A percentile compares a stretch with the other conserved stretches of the same genome.
phyloP scores from a whole-genome alignment of 2,888 invertebrate genomes.

The Scaptomyza caliginosa region DNA sequence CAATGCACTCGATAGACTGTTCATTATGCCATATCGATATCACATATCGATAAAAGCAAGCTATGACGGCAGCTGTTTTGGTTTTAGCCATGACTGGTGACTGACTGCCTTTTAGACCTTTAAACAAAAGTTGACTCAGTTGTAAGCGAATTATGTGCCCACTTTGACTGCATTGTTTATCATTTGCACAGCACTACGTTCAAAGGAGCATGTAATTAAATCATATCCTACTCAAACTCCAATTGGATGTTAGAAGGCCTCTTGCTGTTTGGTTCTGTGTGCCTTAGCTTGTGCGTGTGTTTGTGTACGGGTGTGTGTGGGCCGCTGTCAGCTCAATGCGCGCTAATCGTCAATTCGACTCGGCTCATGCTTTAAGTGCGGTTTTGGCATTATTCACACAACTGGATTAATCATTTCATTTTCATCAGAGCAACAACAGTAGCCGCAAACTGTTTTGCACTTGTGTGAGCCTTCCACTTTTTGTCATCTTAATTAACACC shows the following conservation, averaged over 20 bases:
- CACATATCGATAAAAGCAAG: constrained; percentile 44
- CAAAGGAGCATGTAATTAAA: constrained; percentile 13
- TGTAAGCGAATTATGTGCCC: constrained; percentile 22
- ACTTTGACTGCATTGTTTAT: constrained; percentile 5
- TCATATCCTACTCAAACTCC: constrained; percentile 3
- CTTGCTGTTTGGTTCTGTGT: constrained; percentile 16
- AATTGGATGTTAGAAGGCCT: constrained; percentile 38
- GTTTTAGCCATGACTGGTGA: constrained; percentile 58
- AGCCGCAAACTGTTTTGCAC: constrained; percentile 35
- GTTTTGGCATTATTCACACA: constrained; percentile 53
- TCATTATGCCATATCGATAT: constrained; percentile 50
- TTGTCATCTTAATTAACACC: constrained; percentile 62
- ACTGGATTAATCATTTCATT: constrained; percentile 63
- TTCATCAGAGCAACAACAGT: constrained; percentile 26
- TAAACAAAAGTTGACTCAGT: constrained; percentile 33
- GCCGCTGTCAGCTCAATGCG: constrained; percentile 45
- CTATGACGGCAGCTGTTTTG: constrained; percentile 74
- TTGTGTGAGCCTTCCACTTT: constrained; percentile 35
- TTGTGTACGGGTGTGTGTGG: constrained; percentile 21
- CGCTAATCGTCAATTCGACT: constrained; percentile 47
- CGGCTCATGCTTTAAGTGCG: constrained; percentile 50
- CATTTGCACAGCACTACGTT: background rate
- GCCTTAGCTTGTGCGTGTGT: constrained; percentile 12
- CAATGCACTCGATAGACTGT: constrained; percentile 53
- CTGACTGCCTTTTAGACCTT: constrained; percentile 41